Conservation (phyloP, 2,113 vertebrate species). For the Hippopotamus amphibius region DNA sequence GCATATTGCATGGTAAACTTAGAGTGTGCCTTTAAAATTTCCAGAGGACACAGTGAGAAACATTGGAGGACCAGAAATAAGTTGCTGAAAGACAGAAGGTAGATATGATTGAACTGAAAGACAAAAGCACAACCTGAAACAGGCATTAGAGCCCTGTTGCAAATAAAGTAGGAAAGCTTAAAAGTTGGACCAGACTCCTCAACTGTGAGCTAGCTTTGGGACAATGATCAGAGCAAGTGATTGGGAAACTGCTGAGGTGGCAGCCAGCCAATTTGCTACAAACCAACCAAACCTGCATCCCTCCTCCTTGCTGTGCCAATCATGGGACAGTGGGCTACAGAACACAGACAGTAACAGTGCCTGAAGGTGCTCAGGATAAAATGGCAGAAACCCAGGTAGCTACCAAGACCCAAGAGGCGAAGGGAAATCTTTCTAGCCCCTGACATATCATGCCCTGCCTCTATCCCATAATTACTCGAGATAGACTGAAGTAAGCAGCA, state of each 20-base stretch:
- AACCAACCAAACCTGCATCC: too few species aligned
- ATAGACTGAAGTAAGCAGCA: not conserved
- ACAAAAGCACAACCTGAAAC: not conserved
- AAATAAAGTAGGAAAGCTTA: not conserved
- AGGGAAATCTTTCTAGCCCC: not conserved
- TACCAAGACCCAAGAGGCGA: not conserved
- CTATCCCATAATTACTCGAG: not conserved
- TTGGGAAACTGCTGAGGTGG: not conserved
- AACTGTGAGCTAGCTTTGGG: accelerated
- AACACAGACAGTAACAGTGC: not conserved
- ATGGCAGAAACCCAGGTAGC: not conserved
- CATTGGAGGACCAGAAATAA: not conserved
- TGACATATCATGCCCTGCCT: not conserved
- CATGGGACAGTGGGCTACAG: not conserved
- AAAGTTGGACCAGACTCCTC: not conserved
- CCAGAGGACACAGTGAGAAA: not conserved
- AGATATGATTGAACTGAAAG: not conserved
- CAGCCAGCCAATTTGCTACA: not conserved
- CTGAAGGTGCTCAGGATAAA: not conserved
- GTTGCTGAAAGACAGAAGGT: not conserved
- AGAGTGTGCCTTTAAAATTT: not conserved
- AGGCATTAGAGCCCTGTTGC: not conserved
- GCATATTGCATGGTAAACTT: not conserved
- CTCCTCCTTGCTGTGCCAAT: not conserved
- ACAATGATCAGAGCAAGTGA: not conserved